Percentiles rank a stretch among this genome's conserved stretches.
Evolutionary conservation across 2,113 vertebrate genomes (phyloP).

Genomic region (Macquaria australasica): DNA sequence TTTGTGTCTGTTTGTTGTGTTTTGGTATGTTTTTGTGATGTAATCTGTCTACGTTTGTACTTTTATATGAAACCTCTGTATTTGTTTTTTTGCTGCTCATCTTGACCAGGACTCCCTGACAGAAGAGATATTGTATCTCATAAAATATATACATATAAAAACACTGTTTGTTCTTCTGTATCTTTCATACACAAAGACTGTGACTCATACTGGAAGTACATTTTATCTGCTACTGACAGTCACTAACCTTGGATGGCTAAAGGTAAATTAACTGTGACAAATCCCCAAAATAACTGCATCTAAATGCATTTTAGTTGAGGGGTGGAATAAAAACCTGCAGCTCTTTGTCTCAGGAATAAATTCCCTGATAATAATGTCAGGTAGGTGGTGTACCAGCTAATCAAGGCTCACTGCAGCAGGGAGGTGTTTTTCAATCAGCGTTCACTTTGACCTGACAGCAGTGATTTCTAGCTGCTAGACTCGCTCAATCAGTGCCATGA

Average conservation of each 20-base stretch:
- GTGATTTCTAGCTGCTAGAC: background rate
- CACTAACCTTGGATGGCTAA: background rate
- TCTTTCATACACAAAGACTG: background rate
- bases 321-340: background rate
- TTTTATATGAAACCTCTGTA: no score
- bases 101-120: no score
- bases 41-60: no score
- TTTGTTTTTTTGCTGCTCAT: no score
- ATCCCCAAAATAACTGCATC: background rate
- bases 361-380: background rate
- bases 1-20: no score
- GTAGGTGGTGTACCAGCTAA: background rate
- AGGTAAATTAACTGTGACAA: background rate
- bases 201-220: background rate
- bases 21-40: no score
- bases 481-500: background rate
- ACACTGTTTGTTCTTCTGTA: background rate
- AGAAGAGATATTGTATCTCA: no score
- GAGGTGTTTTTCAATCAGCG: background rate
- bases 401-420: conserved; percentile 11
- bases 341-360: background rate
- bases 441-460: background rate
- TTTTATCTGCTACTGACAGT: background rate
- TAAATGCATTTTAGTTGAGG: background rate
- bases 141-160: no score